A percentile compares a stretch with the other conserved stretches of the same genome.
Conservation (phyloP, 2,797 vertebrate genomes). For the Lacerta bilineata region DNA sequence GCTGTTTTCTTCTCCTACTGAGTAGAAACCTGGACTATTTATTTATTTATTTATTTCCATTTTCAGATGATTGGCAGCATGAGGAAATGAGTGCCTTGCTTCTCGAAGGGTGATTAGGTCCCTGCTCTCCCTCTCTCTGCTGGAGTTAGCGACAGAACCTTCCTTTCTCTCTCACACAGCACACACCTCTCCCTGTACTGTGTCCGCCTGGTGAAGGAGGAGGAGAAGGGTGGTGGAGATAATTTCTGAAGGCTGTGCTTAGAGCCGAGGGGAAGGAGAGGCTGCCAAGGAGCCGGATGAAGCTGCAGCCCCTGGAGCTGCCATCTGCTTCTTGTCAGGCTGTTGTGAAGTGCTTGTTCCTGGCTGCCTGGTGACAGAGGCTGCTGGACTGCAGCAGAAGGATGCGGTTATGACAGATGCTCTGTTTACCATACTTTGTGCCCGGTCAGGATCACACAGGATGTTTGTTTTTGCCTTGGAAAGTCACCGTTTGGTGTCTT, state of each 20-base stretch:
- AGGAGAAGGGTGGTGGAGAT: neutral
- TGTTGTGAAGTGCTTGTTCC: constrained; percentile 40
- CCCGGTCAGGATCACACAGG: constrained; percentile 73
- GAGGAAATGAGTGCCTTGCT: neutral
- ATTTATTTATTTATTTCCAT: no score
- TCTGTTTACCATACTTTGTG: constrained; percentile 67
- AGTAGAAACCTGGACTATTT: neutral
- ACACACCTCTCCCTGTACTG: neutral
- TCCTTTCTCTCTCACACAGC: neutral
- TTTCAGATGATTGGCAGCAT: neutral
- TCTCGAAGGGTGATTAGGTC: neutral
- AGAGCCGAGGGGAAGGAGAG: constrained; percentile 14
- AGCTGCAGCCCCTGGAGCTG: constrained; percentile 54
- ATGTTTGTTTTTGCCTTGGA: constrained; percentile 73
- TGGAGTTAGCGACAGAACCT: accelerated
- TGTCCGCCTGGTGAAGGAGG: neutral
- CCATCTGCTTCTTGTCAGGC: constrained; percentile 79
- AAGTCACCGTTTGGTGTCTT: constrained; percentile 31
- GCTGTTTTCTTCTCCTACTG: neutral
- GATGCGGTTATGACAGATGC: constrained; percentile 74
- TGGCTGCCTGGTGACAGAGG: constrained; percentile 33
- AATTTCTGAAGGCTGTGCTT: constrained; percentile 27
- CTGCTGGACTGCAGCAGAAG: constrained; percentile 47
- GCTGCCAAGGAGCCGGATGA: constrained; percentile 52
- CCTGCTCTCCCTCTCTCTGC: neutral